Evolutionary conservation across 23 tunicate genomes (phyloP).

Genomic region (Halocynthia aurantium): DNA sequence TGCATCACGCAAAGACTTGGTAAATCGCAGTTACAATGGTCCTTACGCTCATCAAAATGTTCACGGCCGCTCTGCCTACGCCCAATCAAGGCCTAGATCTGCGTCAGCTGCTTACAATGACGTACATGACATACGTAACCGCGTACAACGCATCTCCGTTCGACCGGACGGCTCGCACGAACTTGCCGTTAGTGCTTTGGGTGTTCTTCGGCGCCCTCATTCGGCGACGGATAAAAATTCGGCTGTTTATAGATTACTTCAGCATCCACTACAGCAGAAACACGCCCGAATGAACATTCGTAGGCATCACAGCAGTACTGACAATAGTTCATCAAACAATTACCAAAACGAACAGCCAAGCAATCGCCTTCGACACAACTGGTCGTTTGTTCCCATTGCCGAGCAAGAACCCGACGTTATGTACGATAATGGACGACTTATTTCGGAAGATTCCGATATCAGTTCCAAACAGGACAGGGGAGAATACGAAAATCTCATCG

Average conservation of each 20-base stretch:
- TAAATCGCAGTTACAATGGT: conserved; percentile 1
- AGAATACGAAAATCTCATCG: conserved; percentile 54
- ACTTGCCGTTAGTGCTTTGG: background rate
- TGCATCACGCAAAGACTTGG: conserved; percentile 2
- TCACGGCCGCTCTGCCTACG: background rate
- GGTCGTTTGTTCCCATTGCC: conserved; percentile 17
- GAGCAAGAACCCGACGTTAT: conserved; percentile 22
- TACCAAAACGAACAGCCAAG: too few species aligned
- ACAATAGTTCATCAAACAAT: too few species aligned
- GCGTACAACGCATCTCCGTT: conserved; percentile 2
- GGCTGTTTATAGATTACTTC: conserved; percentile 13
- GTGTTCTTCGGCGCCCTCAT: background rate
- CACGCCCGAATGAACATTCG: conserved; percentile 10
- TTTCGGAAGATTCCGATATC: background rate
- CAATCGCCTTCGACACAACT: background rate
- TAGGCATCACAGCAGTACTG: background rate
- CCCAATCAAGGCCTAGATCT: background rate
- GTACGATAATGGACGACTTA: conserved; percentile 21
- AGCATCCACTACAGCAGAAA: background rate
- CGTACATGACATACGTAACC: background rate
- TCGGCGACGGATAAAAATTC: conserved; percentile 14
- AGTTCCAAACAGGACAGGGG: conserved; percentile 11
- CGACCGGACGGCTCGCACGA: conserved; percentile 14
- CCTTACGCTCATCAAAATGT: background rate
- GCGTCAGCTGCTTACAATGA: background rate